Conservation (phyloP, 2,888 invertebrate species). For the Linyphia triangularis region DNA sequence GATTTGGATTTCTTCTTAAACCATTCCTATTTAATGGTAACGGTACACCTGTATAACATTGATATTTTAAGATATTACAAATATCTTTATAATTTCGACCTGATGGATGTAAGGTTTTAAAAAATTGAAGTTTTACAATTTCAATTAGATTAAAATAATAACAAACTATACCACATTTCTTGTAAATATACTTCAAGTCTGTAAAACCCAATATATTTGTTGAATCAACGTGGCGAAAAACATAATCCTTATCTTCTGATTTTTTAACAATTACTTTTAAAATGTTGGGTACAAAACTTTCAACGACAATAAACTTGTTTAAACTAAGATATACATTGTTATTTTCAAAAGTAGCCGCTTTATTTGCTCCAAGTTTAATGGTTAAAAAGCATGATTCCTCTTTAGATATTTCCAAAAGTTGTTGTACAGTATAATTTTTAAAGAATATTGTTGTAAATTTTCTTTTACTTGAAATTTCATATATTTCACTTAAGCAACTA, state of each 20-base stretch:
- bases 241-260: conserved; percentile 9
- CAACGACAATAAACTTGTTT: conserved; percentile 14
- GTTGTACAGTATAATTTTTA: background rate
- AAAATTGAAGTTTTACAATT: conserved; percentile 18
- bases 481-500: conserved; percentile 6
- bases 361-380: background rate
- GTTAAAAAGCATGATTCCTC: conserved; percentile 25
- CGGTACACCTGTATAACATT: conserved; percentile 10
- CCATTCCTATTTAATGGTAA: conserved; percentile 22
- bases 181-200: conserved; percentile 5
- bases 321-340: background rate
- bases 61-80: conserved; percentile 7
- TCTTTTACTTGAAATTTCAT: conserved; percentile 28
- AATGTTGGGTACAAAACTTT: conserved; percentile 4
- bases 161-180: conserved; percentile 5
- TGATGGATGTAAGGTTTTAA: conserved; percentile 10
- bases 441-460: conserved; percentile 39
- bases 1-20: conserved; percentile 22
- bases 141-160: conserved; percentile 5
- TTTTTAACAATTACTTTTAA: conserved; percentile 16
- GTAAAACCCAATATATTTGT: conserved; percentile 27
- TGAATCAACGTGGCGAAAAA: conserved; percentile 22
- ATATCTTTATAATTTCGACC: conserved; percentile 24
- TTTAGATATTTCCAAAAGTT: background rate
- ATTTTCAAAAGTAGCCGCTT: conserved; percentile 4